Evolutionary conservation across 2,888 invertebrate genomes (phyloP), one percentile per base, ranked within the genome.

Genomic region (Polydrusus pterygomalis): DNA sequence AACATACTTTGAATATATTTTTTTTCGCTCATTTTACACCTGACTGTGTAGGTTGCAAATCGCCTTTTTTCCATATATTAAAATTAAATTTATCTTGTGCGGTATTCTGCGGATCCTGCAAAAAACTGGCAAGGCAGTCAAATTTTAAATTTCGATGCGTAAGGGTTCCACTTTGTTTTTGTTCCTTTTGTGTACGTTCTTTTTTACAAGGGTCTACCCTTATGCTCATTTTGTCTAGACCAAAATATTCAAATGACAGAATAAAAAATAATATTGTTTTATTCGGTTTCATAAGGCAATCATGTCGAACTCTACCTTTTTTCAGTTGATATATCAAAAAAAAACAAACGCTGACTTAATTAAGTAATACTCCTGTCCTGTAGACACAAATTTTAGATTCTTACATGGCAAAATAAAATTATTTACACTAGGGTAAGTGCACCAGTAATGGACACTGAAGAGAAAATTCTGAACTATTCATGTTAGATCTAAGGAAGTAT

Each of bases 111-210:
- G 43, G 9, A 43, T 6, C 34, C 34, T 43, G n/a, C 13, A 20
- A 11, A 51, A 51, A 51, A 51, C 5, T 20, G 51, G 20, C 51
- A 2, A 18, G 51, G 18, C 11, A 20, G 51, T 18, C 51, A 51
- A 51, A 20, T 51, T 51, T 51, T 51, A 51, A 51, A 51, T 51
- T 51, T 20, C 20, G 6, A 20, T 51, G 51, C 20, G 10, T 51
- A 51, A 20, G 51, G 20, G 13, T 9, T 9, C 20, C 11, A 51
- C 11, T 18, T 20, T 51, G 11, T 51, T 51, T 51, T 51, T 20
- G 20, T 51, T 20, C 20, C 51, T 13, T 20, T 20, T 20, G 5
- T 20, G 20, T 18, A 51, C 17, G 9, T 2, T 1, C 11, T 2
- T 20, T 20, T 51, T 51, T 20, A 10, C 51, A 18, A 11, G 11